Evolutionary conservation across 1,140 invertebrate species (phyloP).

Genomic region (Drosophila ogumai): DNA sequence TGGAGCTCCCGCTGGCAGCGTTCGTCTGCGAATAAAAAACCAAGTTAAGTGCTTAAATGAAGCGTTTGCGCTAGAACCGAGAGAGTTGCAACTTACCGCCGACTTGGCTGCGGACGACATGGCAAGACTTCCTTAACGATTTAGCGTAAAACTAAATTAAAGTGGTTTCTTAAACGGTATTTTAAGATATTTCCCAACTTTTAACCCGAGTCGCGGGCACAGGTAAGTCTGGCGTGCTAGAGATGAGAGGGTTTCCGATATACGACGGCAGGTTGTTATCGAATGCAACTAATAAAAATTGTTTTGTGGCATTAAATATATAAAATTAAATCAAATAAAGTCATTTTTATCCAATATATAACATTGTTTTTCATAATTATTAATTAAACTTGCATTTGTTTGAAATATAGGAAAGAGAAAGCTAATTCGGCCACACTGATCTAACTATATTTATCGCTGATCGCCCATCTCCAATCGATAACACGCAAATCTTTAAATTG

Average conservation of each 20-base stretch:
- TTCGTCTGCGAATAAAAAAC: conserved; percentile 19
- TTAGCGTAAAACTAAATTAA: too few relatives aligned
- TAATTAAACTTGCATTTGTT: not conserved
- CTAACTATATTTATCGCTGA: not conserved
- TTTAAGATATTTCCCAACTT: conserved; percentile 10
- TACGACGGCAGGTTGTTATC: not conserved
- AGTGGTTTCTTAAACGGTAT: not conserved
- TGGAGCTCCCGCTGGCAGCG: conserved; percentile 44
- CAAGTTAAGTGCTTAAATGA: not conserved
- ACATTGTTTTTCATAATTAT: not conserved
- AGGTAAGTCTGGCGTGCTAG: conserved; percentile 3
- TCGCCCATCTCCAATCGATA: conserved; percentile 10
- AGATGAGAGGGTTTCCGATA: conserved; percentile 4
- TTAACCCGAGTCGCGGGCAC: conserved; percentile 10
- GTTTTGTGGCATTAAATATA: not conserved
- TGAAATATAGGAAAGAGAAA: not conserved
- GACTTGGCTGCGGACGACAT: conserved; percentile 54
- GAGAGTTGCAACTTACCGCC: conserved; percentile 28
- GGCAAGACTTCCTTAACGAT: not conserved
- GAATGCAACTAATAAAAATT: not conserved
- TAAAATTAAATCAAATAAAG: not conserved
- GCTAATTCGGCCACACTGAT: not conserved
- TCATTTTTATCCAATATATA: not conserved
- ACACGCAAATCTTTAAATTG: not conserved
- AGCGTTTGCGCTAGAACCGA: too few relatives aligned